Evolutionary conservation across 2,888 invertebrate species (phyloP).

Genomic region (Eupithecia tripunctaria): DNA sequence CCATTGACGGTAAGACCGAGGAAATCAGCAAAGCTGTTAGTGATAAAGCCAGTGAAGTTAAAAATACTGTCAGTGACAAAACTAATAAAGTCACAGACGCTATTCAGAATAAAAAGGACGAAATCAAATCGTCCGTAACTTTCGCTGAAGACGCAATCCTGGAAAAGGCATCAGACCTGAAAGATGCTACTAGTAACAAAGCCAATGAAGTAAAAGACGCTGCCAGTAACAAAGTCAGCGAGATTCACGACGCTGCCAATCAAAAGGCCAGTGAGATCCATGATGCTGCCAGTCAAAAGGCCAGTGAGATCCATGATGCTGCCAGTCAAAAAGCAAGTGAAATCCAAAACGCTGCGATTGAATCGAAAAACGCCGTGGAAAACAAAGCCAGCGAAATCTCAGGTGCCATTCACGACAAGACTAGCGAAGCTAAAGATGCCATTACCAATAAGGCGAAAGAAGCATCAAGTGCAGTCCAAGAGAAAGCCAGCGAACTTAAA

Average conservation of each 20-base stretch:
- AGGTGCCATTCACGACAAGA: constrained; percentile 49
- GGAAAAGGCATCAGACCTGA: constrained; percentile 49
- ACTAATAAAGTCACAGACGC: constrained; percentile 41
- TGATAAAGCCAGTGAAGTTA: constrained; percentile 55
- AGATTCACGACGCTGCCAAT: constrained; percentile 37
- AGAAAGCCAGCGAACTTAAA: constrained; percentile 48
- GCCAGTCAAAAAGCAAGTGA: constrained; percentile 55
- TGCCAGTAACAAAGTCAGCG: constrained; percentile 41
- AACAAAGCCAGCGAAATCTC: constrained; percentile 49
- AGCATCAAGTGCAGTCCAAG: constrained; percentile 45
- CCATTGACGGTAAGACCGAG: constrained; percentile 48
- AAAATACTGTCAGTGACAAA: constrained; percentile 48
- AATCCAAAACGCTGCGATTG: constrained; percentile 42
- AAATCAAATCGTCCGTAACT: constrained; percentile 37
- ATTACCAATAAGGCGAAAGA: constrained; percentile 46
- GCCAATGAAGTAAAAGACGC: constrained; percentile 43
- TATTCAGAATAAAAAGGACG: constrained; percentile 46
- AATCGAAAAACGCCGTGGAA: constrained; percentile 46
- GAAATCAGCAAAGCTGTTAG: constrained; percentile 55
- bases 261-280: constrained; percentile 45
- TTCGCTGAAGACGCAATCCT: constrained; percentile 48
- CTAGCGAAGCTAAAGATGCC: constrained; percentile 44
- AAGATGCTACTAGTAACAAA: constrained; percentile 45
- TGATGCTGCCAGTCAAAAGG: constrained; percentile 54
- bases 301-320: constrained; percentile 50